Percentiles rank a stretch among this genome's conserved stretches.
Conservation (phyloP, 2,113 vertebrate species). For the Scomber scombrus region DNA sequence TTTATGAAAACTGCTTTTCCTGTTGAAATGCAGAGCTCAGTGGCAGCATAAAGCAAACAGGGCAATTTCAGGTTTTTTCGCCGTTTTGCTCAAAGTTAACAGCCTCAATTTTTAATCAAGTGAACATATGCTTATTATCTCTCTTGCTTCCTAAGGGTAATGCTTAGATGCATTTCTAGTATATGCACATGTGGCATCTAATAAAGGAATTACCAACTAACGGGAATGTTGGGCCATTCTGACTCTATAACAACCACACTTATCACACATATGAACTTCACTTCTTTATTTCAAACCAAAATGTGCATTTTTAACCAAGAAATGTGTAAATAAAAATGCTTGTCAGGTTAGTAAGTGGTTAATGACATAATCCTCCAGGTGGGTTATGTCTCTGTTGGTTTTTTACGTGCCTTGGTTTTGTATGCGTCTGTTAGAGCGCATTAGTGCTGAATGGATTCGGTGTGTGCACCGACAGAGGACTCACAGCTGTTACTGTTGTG, state of each 20-base stretch:
- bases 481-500: slow-evolving; percentile 24
- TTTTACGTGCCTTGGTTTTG: neutral
- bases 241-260: neutral
- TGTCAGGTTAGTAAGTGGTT: neutral
- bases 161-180: slow-evolving; percentile 1
- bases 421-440: neutral
- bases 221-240: neutral
- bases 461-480: neutral
- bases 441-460: slow-evolving; percentile 8
- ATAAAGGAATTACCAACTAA: slow-evolving; percentile 15
- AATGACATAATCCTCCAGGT: neutral
- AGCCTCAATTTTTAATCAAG: slow-evolving; percentile 34
- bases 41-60: slow-evolving; percentile 29
- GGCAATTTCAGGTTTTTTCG: slow-evolving; percentile 24
- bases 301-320: neutral
- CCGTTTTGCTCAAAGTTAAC: slow-evolving; percentile 12
- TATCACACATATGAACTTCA: neutral
- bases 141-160: slow-evolving; percentile 15
- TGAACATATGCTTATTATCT: slow-evolving; percentile 19
- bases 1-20: slow-evolving; percentile 51
- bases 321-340: neutral
- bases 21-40: slow-evolving; percentile 34
- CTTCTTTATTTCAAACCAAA: neutral
- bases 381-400: slow-evolving; percentile 5
- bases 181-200: slow-evolving; percentile 13